Conservation (phyloP, 2,888 invertebrate genomes). For the Melanotus villosus region DNA sequence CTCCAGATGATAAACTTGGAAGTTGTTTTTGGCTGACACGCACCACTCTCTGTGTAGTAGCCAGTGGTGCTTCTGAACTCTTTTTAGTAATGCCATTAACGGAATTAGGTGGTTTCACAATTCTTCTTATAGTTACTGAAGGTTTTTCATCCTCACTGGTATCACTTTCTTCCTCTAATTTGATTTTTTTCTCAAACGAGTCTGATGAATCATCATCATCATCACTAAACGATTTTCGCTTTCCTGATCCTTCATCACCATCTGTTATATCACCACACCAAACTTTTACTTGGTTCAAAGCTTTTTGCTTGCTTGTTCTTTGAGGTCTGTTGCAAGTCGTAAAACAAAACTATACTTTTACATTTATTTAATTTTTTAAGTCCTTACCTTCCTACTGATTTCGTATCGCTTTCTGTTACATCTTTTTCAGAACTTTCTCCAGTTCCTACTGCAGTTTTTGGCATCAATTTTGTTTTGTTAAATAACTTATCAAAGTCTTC, state of each 20-base stretch:
- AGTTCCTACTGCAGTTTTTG: conserved; percentile 37
- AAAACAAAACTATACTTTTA: background rate
- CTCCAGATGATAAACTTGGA: conserved; percentile 75
- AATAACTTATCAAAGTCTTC: conserved; percentile 87
- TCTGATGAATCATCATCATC: conserved; percentile 63
- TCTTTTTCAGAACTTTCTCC: conserved; percentile 20
- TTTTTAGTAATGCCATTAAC: conserved; percentile 57
- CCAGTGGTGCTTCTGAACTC: conserved; percentile 60
- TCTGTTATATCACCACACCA: conserved; percentile 83
- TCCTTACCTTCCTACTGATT: conserved; percentile 52
- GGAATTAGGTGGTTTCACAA: conserved; percentile 43
- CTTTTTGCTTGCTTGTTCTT: conserved; percentile 85
- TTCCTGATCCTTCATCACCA: conserved; percentile 65
- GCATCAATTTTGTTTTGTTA: conserved; percentile 76
- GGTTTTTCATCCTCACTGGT: conserved; percentile 54
- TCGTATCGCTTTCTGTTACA: conserved; percentile 16
- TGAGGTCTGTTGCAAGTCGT: conserved; percentile 75
- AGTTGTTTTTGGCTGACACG: conserved; percentile 83
- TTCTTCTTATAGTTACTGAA: conserved; percentile 48
- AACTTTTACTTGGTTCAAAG: conserved; percentile 86
- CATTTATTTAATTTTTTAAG: background rate
- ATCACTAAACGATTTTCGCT: conserved; percentile 54
- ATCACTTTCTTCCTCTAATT: conserved; percentile 62
- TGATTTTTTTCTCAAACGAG: conserved; percentile 65
- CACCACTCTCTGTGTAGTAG: conserved; percentile 78